Conservation (phyloP, 2,797 vertebrate species). For the Psittacula echo region DNA sequence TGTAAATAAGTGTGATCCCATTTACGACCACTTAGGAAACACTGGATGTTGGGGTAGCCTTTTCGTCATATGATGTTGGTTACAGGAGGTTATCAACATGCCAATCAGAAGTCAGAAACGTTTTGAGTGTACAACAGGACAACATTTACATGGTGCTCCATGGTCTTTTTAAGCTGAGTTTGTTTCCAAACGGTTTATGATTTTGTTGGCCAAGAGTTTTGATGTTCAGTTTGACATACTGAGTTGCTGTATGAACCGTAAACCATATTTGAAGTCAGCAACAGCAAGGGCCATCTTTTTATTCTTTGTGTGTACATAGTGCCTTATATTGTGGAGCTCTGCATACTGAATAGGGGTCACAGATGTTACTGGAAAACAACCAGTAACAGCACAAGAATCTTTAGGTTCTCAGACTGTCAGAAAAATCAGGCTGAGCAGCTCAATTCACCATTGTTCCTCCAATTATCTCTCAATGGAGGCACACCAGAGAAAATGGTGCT, state of each 20-base stretch:
- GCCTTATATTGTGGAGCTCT: neutral
- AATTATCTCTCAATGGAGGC: conserved; percentile 6
- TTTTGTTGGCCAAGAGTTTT: neutral
- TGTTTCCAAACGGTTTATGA: neutral
- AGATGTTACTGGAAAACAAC: conserved; percentile 22
- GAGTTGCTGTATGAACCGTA: conserved; percentile 9
- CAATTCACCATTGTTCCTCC: conserved; percentile 19
- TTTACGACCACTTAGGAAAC: conserved; percentile 11
- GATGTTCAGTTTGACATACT: neutral
- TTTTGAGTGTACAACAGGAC: neutral
- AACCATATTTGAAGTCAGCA: neutral
- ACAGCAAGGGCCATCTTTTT: neutral
- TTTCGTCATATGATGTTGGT: neutral
- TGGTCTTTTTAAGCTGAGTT: neutral
- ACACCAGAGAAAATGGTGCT: neutral
- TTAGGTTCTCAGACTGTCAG: conserved; percentile 20
- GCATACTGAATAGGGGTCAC: conserved; percentile 5
- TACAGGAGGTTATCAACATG: neutral
- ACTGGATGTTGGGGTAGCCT: neutral
- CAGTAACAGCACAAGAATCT: conserved; percentile 7
- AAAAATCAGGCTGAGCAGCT: neutral
- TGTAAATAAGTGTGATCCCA: neutral
- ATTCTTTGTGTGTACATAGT: neutral
- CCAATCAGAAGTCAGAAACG: neutral
- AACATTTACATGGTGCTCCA: neutral